Evolutionary conservation across 2,888 invertebrate species (phyloP), one percentile per base, ranked within the genome.

Genomic region (Lepidonotus clava): DNA sequence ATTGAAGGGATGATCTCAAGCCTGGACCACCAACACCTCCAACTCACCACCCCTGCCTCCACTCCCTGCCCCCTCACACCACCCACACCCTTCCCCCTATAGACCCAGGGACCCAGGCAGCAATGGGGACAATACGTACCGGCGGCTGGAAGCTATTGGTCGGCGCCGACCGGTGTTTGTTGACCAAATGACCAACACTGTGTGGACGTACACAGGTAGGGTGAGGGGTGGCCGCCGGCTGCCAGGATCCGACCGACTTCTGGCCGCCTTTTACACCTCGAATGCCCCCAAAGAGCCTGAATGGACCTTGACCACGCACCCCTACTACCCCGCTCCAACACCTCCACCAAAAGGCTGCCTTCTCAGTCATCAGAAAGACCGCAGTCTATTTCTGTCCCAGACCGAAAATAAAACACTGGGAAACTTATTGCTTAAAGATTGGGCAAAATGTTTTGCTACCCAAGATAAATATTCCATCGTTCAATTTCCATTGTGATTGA

Each of bases 1-100:
- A 28, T 53, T 61, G 61, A 61, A 32, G 24, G 61, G 61, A 61
- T 61, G 61, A 61, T 61, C 61, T 61, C 24, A 61, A 61, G 61
- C 28, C 24, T 24, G 28, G 61, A 28, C 28, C 61, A 61, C 28
- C 28, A 28, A 11, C 61, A 24, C 56, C 56, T 56, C n/a, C 56
- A n/a, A n/a, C n/a, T 24, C 61, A 61, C 28, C 28, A 28, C 28
- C 61, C 61, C 56, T n/a, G 8, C n/a, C 56, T 56, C 61, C 61
- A 28, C 24, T 32, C 28, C 24, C 61, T 24, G 8, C 56, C 24
- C 14, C 56, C 56, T n/a, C 56, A n/a, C n/a, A n/a, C 56, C n/a
- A 11, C 28, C 11, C 61, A 61, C 61, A 28, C 61, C n/a, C n/a
- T n/a, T n/a, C n/a, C n/a, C n/a, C n/a, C n/a, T n/a, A n/a, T n/a